phyloP scores from a whole-genome alignment of 2,888 invertebrate species.

The Eilema sororculum region DNA sequence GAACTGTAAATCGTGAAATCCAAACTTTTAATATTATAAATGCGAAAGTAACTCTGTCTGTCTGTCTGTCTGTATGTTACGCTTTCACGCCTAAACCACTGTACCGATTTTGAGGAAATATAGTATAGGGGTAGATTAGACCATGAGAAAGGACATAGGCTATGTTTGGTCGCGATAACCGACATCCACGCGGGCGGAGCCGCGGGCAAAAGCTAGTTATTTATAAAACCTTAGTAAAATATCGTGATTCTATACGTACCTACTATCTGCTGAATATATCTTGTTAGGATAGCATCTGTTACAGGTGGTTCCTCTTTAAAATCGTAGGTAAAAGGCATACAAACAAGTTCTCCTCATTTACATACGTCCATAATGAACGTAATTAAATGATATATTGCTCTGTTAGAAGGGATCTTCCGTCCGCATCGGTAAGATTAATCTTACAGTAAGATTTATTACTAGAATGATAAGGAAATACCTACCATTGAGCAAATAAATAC shows the following conservation, averaged over 20 bases:
- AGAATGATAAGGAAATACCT: not conserved
- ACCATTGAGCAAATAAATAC: not conserved
- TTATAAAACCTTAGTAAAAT: too few species aligned
- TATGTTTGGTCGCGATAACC: too few species aligned
- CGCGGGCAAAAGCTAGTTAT: too few species aligned
- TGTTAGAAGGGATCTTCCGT: slow-evolving; percentile 1
- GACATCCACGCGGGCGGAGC: too few species aligned
- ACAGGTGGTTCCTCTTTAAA: not conserved
- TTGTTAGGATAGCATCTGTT: not conserved
- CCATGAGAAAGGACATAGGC: too few species aligned
- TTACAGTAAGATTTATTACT: not conserved
- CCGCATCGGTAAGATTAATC: not conserved
- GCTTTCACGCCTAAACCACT: too few species aligned
- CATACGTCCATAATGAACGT: slow-evolving; percentile 7
- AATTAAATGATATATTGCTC: slow-evolving; percentile 6
- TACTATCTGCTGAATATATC: not conserved
- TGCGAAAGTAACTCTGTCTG: too few species aligned
- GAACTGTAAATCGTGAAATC: not conserved
- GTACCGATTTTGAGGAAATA: too few species aligned
- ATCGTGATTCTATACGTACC: not conserved
- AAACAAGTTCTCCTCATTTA: not conserved
- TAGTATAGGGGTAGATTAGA: too few species aligned
- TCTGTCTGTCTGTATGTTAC: too few species aligned
- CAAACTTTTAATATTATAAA: too few species aligned
- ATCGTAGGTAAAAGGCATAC: not conserved